Evolutionary conservation across 2,888 invertebrate species (phyloP), one percentile per base, ranked within the genome.

Genomic region (Leptinotarsa haldemani): DNA sequence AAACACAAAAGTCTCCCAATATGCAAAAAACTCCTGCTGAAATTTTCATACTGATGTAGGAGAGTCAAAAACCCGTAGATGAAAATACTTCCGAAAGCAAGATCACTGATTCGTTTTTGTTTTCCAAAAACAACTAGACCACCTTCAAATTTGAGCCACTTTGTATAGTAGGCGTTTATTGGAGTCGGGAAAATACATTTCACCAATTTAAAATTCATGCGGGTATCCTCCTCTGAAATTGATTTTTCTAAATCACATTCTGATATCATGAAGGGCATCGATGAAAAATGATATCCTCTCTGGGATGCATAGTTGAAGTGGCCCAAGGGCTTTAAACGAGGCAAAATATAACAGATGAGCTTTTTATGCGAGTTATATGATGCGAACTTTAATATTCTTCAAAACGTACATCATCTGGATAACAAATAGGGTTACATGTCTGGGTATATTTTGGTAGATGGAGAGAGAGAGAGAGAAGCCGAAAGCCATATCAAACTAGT

Each of bases 311-410:
- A 56, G 15, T 56, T 56, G 13, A 25, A 20, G 20, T 56, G 15
- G 22, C 56, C 56, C 22, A 12, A 56, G 56, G 56, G 56, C 22
- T 50, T 56, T 0, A 4, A 22, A 56, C 5, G 56, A 56, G 12
- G 12, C 22, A 22, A 56, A 12, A 13, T 56, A 56, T 25, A 20
- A 22, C 56, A 22, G 56, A 56, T 56, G 56, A 56, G 20, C 22
- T 56, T 56, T 56, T 56, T 56, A 56, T 56, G 20, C 22, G 13
- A 22, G 56, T 56, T 22, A 56, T 15, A 56, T 56, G 56, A 20
- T 56, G 13, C 56, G 20, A 22, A 20, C 56, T 56, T 25, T 56
- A 25, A 56, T 56, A 56, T 56, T 56, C 56, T 56, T 22, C 15
- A 20, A 56, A 56, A 25, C 16, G 56, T 56, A 25, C 56, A 56